phyloP scores from a whole-genome alignment of 35 echinoderm and acorn worm genomes.

The Anneissia japonica region DNA sequence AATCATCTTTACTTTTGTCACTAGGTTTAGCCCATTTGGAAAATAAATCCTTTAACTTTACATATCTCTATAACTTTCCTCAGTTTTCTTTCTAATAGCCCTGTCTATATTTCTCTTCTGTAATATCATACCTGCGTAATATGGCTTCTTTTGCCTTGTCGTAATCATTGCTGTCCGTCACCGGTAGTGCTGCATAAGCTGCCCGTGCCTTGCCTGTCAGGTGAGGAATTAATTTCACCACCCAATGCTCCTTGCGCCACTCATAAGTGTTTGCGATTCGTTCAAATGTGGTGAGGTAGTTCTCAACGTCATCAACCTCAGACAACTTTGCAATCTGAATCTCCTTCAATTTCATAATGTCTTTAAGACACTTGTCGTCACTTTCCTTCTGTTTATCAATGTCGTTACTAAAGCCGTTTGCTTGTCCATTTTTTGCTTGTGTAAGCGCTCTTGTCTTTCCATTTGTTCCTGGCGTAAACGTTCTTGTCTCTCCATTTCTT shows the following conservation, averaged over 20 bases:
- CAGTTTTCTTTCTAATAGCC: no score
- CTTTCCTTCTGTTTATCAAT: not conserved
- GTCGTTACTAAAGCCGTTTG: not conserved
- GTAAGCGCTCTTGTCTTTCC: not conserved
- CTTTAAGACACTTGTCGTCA: not conserved
- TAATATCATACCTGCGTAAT: no score
- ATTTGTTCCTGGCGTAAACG: not conserved
- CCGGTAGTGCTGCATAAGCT: constrained; percentile 4
- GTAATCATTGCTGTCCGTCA: not conserved
- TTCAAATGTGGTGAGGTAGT: constrained; percentile 6
- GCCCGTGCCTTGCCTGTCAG: constrained; percentile 14
- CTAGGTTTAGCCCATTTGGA: no score
- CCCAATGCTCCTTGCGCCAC: not conserved
- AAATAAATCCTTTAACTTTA: no score
- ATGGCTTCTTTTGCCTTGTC: no score
- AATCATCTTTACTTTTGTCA: no score
- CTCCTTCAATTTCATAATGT: constrained; percentile 9
- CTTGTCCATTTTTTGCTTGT: not conserved
- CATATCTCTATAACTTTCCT: no score
- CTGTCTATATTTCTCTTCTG: no score
- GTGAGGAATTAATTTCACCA: no score
- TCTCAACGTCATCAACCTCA: not conserved
- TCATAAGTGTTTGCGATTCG: not conserved
- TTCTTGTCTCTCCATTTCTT: no score
- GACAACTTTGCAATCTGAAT: not conserved